phyloP scores from a whole-genome alignment of 2,888 invertebrate genomes.

The Silvanus unidentatus region DNA sequence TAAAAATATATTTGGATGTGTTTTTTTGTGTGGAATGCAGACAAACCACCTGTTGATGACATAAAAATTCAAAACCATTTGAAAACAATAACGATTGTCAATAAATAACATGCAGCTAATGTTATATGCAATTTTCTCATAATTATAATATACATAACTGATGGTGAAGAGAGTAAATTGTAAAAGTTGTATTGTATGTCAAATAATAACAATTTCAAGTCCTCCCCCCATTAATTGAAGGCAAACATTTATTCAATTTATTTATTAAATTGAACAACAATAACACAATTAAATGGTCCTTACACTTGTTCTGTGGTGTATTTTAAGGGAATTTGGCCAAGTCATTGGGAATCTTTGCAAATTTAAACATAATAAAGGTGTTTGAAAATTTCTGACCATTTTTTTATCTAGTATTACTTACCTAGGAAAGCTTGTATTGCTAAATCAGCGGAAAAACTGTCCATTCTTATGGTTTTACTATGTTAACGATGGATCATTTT shows the following conservation, averaged over 20 bases:
- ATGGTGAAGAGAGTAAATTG: too few relatives aligned
- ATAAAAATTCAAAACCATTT: too few relatives aligned
- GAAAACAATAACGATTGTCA: too few relatives aligned
- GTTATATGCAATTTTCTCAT: too few relatives aligned
- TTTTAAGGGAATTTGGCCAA: not conserved
- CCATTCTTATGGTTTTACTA: conserved; percentile 31
- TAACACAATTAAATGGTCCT: not conserved
- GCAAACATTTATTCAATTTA: conserved; percentile 3
- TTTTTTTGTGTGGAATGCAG: too few relatives aligned
- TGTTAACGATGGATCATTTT: conserved; percentile 26
- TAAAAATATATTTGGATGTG: too few relatives aligned
- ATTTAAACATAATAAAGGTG: not conserved
- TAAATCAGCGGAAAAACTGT: conserved; percentile 38
- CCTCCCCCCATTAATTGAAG: conserved; percentile 2
- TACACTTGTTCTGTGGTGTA: not conserved
- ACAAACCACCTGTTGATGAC: too few relatives aligned
- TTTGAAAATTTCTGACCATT: not conserved
- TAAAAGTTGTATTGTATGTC: too few relatives aligned
- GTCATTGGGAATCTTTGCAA: not conserved
- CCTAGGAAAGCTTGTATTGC: conserved; percentile 40
- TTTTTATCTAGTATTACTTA: conserved; percentile 26
- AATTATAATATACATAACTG: too few relatives aligned
- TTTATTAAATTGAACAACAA: conserved; percentile 1
- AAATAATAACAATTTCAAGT: not conserved
- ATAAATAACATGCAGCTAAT: too few relatives aligned